Evolutionary conservation across 2,888 invertebrate species (phyloP).

Genomic region (Cyclophora punctaria): DNA sequence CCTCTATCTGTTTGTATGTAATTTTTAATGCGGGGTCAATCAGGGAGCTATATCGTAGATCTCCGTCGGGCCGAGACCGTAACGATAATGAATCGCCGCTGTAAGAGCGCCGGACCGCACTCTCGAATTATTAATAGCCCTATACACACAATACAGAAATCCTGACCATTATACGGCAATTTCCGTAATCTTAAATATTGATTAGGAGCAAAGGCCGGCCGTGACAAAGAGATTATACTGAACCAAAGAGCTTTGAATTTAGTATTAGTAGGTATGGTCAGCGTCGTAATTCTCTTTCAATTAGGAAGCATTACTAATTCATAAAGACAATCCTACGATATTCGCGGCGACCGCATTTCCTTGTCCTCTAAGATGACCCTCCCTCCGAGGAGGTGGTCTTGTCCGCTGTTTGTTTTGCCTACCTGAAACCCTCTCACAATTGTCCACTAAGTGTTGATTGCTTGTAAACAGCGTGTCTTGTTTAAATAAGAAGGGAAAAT

Average conservation of each 20-base stretch:
- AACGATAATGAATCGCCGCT: slow-evolving; percentile 71
- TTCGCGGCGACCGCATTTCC: slow-evolving; percentile 52
- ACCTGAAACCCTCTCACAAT: slow-evolving; percentile 62
- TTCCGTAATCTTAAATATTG: slow-evolving; percentile 25
- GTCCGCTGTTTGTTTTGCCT: slow-evolving; percentile 68
- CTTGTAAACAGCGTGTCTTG: slow-evolving; percentile 64
- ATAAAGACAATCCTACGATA: slow-evolving; percentile 61
- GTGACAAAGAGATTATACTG: slow-evolving; percentile 9
- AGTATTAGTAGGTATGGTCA: slow-evolving; percentile 47
- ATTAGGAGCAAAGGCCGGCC: slow-evolving; percentile 8
- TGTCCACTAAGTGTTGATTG: slow-evolving; percentile 72
- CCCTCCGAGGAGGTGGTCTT: slow-evolving; percentile 47
- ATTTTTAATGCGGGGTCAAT: slow-evolving; percentile 76
- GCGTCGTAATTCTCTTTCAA: slow-evolving; percentile 60
- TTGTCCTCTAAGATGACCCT: slow-evolving; percentile 65
- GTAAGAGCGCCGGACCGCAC: slow-evolving; percentile 70
- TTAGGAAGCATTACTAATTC: slow-evolving; percentile 67
- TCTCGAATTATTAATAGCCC: slow-evolving; percentile 74
- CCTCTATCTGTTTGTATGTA: slow-evolving; percentile 65
- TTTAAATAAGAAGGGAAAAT: slow-evolving; percentile 30
- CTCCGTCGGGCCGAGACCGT: slow-evolving; percentile 64
- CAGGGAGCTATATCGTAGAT: slow-evolving; percentile 71
- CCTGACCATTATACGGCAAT: slow-evolving; percentile 37
- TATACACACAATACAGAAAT: slow-evolving; percentile 36
- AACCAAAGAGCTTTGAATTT: slow-evolving; percentile 37